These are phyloP conservation scores for Xestia c-nigrum DNA, from an alignment of 2,888 invertebrate species.

Conservation along the genomic window DNA sequence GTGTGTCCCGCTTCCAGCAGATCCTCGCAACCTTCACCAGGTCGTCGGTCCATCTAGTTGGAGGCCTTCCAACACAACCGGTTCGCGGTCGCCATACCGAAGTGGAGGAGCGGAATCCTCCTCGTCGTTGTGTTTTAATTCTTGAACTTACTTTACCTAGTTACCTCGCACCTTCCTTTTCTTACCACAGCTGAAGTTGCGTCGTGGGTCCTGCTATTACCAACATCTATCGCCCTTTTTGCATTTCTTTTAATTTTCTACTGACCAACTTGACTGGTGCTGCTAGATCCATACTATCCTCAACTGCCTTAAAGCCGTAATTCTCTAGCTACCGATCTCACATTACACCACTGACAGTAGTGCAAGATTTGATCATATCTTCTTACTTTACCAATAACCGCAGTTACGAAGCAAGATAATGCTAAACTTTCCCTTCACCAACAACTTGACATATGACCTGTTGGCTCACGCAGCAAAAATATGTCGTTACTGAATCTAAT, in stretches of 20 bases:
- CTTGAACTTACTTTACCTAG: background rate
- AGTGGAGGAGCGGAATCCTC: too few species aligned
- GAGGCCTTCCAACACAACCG: too few species aligned
- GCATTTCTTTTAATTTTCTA: background rate
- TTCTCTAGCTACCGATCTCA: background rate
- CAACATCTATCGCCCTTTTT: background rate
- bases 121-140: background rate
- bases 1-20: too few species aligned
- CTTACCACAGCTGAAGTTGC: background rate
- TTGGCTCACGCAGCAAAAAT: constrained; percentile 48
- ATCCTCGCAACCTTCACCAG: too few species aligned
- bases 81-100: too few species aligned
- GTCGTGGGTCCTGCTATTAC: background rate
- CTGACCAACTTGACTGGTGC: too few species aligned
- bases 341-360: background rate
- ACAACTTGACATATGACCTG: constrained; percentile 54
- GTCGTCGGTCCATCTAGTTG: too few species aligned
- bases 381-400: constrained; percentile 1
- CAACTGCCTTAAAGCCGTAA: background rate
- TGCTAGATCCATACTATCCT: background rate
- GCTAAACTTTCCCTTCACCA: constrained; percentile 49
- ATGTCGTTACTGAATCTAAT: constrained; percentile 52
- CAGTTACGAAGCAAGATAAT: constrained; percentile 32
- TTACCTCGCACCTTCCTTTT: background rate
- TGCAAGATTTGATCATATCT: background rate